phyloP scores from a whole-genome alignment of 2,113 vertebrate genomes.

The Urocynchramus pylzowi region DNA sequence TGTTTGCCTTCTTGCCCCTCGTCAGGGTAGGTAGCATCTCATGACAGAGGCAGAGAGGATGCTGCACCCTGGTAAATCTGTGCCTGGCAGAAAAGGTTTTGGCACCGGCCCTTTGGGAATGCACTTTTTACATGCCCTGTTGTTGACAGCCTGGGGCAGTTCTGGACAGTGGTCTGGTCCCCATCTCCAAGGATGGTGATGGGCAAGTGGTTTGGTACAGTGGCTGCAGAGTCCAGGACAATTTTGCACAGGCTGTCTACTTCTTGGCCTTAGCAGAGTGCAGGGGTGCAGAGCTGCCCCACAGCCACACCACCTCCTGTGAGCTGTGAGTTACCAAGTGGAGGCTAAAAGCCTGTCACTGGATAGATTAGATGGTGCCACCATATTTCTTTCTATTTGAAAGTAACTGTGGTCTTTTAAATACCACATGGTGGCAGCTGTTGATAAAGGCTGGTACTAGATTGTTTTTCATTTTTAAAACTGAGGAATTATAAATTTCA shows the following conservation, averaged over 20 bases:
- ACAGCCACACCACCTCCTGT: accelerated
- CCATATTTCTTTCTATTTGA: not conserved
- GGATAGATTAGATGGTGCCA: not conserved
- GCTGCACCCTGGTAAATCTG: not conserved
- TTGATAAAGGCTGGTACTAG: slow-evolving; percentile 26
- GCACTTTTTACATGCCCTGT: not conserved
- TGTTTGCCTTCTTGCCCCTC: accelerated
- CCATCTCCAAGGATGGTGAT: not conserved
- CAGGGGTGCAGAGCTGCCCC: not conserved
- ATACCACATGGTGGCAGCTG: slow-evolving; percentile 60
- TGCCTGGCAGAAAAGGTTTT: not conserved
- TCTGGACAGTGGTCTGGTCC: not conserved
- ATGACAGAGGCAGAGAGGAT: not conserved
- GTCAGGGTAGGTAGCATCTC: not conserved
- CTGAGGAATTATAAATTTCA: not conserved
- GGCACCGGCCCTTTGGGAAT: not conserved
- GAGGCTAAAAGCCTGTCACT: not conserved
- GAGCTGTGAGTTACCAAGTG: accelerated
- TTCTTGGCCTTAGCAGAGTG: not conserved
- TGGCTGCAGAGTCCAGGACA: accelerated
- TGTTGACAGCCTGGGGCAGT: not conserved
- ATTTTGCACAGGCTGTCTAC: accelerated
- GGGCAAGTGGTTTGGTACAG: not conserved
- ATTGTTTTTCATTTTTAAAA: slow-evolving; percentile 1
- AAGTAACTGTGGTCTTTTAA: slow-evolving; percentile 13